Conservation (phyloP, 1,140 invertebrate genomes). For the Manduca sexta region DNA sequence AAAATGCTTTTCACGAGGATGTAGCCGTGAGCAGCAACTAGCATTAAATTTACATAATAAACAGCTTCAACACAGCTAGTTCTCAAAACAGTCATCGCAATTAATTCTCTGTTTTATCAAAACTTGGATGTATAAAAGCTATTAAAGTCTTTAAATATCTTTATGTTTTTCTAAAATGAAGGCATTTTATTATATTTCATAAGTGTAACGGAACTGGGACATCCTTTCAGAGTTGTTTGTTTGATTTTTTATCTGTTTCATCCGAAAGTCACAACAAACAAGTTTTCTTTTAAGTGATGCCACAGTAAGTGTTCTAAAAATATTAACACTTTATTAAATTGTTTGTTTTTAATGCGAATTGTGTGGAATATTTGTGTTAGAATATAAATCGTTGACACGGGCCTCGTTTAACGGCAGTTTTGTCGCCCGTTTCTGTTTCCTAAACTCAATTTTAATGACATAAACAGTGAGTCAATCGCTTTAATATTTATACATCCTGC, state of each 20-base stretch:
- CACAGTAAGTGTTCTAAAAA: constrained; percentile 3
- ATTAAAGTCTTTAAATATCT: too few species aligned
- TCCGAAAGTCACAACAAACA: neutral
- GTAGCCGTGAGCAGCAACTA: too few species aligned
- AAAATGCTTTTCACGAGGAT: too few species aligned
- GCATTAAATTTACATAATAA: too few species aligned
- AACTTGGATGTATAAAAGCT: too few species aligned
- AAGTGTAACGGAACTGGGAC: too few species aligned
- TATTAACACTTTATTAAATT: constrained; percentile 13
- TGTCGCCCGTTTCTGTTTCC: constrained; percentile 36
- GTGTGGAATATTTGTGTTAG: constrained; percentile 1
- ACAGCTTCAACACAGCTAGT: too few species aligned
- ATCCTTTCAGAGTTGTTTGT: neutral
- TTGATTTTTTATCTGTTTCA: neutral
- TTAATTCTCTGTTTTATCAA: too few species aligned
- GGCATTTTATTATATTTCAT: too few species aligned
- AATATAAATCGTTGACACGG: constrained; percentile 9
- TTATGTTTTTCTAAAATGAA: too few species aligned
- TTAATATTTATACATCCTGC: constrained; percentile 63
- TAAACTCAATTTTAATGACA: constrained; percentile 31
- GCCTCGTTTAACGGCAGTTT: constrained; percentile 32
- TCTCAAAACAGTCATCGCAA: too few species aligned
- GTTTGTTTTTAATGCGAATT: constrained; percentile 7
- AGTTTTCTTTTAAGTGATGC: neutral
- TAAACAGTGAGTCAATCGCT: constrained; percentile 48